phyloP scores from a whole-genome alignment of 1,140 invertebrate species.

The Cotesia glomerata region DNA sequence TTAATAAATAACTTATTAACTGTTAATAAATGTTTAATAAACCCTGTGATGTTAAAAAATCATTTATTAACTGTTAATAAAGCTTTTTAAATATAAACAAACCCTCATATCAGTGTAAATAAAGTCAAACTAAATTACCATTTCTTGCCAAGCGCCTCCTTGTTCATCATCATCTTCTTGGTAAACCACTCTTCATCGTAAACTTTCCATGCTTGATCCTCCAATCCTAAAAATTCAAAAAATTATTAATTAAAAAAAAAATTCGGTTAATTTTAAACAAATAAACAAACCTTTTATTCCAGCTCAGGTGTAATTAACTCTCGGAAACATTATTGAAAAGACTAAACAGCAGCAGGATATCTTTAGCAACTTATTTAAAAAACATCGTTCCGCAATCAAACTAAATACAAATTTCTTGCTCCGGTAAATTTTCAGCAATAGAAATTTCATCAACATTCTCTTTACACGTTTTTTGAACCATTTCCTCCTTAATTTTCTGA shows the following conservation, averaged over 20 bases:
- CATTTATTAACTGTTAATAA: too few relatives aligned
- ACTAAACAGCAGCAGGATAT: slow-evolving; percentile 96
- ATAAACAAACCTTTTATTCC: slow-evolving; percentile 79
- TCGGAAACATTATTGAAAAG: slow-evolving; percentile 99
- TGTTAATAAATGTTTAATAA: too few relatives aligned
- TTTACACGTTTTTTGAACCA: slow-evolving; percentile 78
- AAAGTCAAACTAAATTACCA: too few relatives aligned
- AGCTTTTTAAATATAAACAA: too few relatives aligned
- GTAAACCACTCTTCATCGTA: slow-evolving; percentile 93
- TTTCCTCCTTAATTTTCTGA: slow-evolving; percentile 88
- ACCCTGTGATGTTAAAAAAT: too few relatives aligned
- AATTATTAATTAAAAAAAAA: background rate
- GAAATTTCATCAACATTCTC: slow-evolving; percentile 87
- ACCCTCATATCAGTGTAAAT: too few relatives aligned
- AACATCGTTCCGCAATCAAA: slow-evolving; percentile 99
- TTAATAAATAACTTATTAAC: too few relatives aligned
- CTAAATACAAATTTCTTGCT: slow-evolving; percentile 98
- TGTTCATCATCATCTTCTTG: slow-evolving; percentile 92
- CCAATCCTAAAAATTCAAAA: slow-evolving; percentile 69
- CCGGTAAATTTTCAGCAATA: slow-evolving; percentile 93
- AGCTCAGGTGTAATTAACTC: slow-evolving; percentile 91
- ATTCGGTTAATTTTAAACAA: background rate
- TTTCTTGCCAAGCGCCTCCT: too few relatives aligned
- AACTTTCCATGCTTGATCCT: slow-evolving; percentile 90
- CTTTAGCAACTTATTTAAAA: slow-evolving; percentile 97